These are phyloP conservation scores for Clytia hemisphaerica DNA, from an alignment of 30 jellyfish, hydroid and myxozoan genomes.

Conservation along the genomic window DNA sequence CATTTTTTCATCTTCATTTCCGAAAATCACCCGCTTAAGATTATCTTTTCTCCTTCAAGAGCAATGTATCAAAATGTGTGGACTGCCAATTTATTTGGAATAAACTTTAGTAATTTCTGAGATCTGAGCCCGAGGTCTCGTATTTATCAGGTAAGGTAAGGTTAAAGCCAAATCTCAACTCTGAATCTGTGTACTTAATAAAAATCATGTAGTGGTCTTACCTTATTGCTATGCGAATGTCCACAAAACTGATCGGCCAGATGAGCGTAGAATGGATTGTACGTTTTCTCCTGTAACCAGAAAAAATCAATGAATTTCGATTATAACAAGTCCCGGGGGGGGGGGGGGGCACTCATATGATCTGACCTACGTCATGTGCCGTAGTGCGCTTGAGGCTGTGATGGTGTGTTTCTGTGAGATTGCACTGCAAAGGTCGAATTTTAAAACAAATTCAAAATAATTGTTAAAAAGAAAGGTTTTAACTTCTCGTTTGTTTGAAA, in stretches of 20 bases:
- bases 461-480: neutral
- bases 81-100: no score
- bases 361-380: no score
- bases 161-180: neutral
- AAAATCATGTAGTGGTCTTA: constrained; percentile 7
- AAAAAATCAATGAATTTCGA: neutral
- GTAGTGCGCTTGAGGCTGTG: neutral
- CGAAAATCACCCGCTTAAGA: no score
- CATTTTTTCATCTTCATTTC: no score
- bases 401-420: neutral
- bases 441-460: neutral
- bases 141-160: no score
- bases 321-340: no score
- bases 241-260: constrained; percentile 79
- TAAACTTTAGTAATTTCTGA: no score
- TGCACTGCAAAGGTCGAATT: neutral
- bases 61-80: no score
- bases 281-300: constrained; percentile 48
- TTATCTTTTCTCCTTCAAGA: no score
- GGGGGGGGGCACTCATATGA: no score
- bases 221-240: constrained; percentile 67
- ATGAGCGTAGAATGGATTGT: constrained; percentile 78
- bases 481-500: no score
- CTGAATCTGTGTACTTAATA: neutral
- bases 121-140: no score